Conservation (phyloP, 2,797 vertebrate genomes). For the Epinephelus malabaricus region DNA sequence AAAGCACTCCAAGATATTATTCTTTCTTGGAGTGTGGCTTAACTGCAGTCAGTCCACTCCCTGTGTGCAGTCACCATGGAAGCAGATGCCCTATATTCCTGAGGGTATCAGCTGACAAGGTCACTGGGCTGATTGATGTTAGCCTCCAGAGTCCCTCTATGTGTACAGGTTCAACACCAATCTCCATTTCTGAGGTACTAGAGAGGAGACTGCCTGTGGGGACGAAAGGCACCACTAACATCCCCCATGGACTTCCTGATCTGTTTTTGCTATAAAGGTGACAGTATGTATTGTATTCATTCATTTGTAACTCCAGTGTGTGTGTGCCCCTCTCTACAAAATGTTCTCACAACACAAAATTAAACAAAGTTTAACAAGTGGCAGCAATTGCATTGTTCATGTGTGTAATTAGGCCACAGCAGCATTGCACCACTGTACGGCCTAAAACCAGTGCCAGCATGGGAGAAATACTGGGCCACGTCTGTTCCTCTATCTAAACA, state of each 20-base stretch:
- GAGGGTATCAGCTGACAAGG: conserved; percentile 79
- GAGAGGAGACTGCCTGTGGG: conserved; percentile 61
- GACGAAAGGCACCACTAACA: conserved; percentile 42
- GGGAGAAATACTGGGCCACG: conserved; percentile 3
- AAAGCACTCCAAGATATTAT: conserved; percentile 50
- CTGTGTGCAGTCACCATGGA: conserved; percentile 69
- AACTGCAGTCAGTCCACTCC: conserved; percentile 51
- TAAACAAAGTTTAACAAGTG: conserved; percentile 19
- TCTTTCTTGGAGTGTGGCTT: conserved; percentile 38
- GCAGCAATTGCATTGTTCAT: neutral
- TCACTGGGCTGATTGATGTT: conserved; percentile 83
- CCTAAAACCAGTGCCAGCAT: neutral
- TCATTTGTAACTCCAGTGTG: conserved; percentile 45
- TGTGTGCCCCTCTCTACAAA: conserved; percentile 5
- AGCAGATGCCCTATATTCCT: conserved; percentile 76
- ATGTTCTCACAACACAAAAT: conserved; percentile 5
- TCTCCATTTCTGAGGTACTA: conserved; percentile 72
- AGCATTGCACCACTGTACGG: conserved; percentile 7
- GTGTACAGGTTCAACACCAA: conserved; percentile 77
- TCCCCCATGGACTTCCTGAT: conserved; percentile 57
- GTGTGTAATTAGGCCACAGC: conserved; percentile 16
- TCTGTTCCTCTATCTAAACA: conserved; percentile 7
- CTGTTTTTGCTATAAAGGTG: conserved; percentile 52
- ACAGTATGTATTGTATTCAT: conserved; percentile 35
- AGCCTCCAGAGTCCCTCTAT: conserved; percentile 70